A percentile compares a stretch with the other conserved stretches of the same genome.
phyloP scores from a whole-genome alignment of 2,888 invertebrate species.

The Torymus texanus region DNA sequence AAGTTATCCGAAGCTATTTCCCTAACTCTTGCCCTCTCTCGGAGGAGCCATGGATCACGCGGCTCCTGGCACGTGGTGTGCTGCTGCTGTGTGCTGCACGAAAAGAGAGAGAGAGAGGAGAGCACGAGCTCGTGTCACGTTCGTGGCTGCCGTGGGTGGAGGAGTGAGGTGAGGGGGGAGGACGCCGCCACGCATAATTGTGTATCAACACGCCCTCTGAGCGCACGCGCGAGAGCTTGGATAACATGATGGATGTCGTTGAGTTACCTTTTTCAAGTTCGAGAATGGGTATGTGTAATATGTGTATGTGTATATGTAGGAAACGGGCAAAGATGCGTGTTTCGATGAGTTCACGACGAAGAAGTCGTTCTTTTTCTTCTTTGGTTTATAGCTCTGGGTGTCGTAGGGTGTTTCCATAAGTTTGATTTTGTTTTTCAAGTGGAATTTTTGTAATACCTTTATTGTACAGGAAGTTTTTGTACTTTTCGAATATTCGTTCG shows the following conservation, averaged over 20 bases:
- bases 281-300: neutral
- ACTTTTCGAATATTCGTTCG: too few species aligned
- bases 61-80: conserved; percentile 64
- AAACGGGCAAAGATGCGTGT: too few species aligned
- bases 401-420: too few species aligned
- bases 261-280: conserved; percentile 36
- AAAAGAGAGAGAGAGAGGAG: conserved; percentile 7
- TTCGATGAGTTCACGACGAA: too few species aligned
- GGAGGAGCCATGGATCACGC: conserved; percentile 74
- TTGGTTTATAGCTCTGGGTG: too few species aligned
- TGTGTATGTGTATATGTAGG: too few species aligned
- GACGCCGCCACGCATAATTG: conserved; percentile 74
- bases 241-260: conserved; percentile 73
- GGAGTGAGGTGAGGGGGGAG: conserved; percentile 48
- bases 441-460: too few species aligned
- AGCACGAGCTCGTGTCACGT: conserved; percentile 44
- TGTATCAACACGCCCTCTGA: conserved; percentile 72
- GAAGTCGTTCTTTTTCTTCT: too few species aligned
- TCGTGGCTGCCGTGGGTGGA: conserved; percentile 12
- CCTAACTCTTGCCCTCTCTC: conserved; percentile 72
- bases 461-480: too few species aligned
- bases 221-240: conserved; percentile 64
- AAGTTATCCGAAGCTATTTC: conserved; percentile 74
- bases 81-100: conserved; percentile 13
- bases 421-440: too few species aligned